Percentiles rank a stretch among this genome's conserved stretches.
phyloP scores from a whole-genome alignment of 2,797 vertebrate genomes.

The Miichthys miiuy region DNA sequence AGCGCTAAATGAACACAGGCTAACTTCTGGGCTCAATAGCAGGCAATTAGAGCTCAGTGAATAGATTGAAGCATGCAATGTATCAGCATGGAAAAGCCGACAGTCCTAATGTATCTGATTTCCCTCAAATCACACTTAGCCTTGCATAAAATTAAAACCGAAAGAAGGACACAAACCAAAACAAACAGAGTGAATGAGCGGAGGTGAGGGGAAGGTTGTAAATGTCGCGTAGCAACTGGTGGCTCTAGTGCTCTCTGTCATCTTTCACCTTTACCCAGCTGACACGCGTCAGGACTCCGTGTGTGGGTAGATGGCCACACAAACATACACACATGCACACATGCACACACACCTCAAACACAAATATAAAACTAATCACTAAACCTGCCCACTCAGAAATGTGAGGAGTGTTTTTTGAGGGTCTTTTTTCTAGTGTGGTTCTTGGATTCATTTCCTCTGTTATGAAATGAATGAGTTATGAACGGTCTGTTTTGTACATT shows the following conservation, averaged over 20 bases:
- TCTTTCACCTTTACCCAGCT: constrained; percentile 61
- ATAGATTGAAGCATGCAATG: constrained; percentile 29
- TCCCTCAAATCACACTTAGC: constrained; percentile 26
- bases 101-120: constrained; percentile 28
- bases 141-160: constrained; percentile 35
- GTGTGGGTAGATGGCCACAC: constrained; percentile 2
- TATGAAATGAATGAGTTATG: constrained; percentile 20
- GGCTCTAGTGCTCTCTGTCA: constrained; percentile 60
- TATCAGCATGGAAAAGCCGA: constrained; percentile 26
- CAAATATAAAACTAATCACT: constrained; percentile 20
- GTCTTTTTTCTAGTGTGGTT: constrained; percentile 21
- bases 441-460: constrained; percentile 29
- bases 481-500: constrained; percentile 1
- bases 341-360: constrained; percentile 3
- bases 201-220: constrained; percentile 33
- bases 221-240: constrained; percentile 77
- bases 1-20: constrained; percentile 39
- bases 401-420: constrained; percentile 12
- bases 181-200: constrained; percentile 20
- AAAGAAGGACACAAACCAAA: constrained; percentile 29
- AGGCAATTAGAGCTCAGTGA: constrained; percentile 39
- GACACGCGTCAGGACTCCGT: constrained; percentile 36
- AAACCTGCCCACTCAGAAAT: constrained; percentile 23
- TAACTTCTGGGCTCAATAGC: constrained; percentile 47
- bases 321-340: constrained; percentile 13